These are phyloP conservation scores for Merops nubicus DNA, from an alignment of 2,113 vertebrate genomes.

Conservation along the genomic window DNA sequence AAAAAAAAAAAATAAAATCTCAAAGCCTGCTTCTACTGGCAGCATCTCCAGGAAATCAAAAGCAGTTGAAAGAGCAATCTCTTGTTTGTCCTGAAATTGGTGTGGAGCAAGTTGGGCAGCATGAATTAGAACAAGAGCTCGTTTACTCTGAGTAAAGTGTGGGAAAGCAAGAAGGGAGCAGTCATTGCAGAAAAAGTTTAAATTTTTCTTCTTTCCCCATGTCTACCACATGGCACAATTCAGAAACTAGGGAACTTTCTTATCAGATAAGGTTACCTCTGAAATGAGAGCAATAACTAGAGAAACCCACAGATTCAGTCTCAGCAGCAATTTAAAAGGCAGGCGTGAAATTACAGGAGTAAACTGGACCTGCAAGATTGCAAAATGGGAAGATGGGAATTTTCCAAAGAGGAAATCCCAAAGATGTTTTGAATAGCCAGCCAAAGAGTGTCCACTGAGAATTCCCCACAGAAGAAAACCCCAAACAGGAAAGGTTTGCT, in stretches of 20 bases:
- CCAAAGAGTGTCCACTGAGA: neutral
- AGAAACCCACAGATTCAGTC: neutral
- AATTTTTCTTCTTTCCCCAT: neutral
- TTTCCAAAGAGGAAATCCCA: constrained; percentile 48
- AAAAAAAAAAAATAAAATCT: neutral
- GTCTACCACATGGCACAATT: neutral
- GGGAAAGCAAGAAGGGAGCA: constrained; percentile 32
- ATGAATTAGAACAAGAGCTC: constrained; percentile 36
- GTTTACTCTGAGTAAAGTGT: constrained; percentile 7
- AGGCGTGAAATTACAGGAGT: neutral
- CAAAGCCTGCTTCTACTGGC: neutral
- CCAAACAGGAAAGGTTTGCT: constrained; percentile 2
- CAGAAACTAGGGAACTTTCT: constrained; percentile 23
- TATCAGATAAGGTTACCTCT: constrained; percentile 21
- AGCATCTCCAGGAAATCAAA: constrained; percentile 31
- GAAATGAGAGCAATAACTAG: constrained; percentile 4
- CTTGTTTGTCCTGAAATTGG: constrained; percentile 41
- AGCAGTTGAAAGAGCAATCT: constrained; percentile 32
- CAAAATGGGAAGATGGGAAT: constrained; percentile 5
- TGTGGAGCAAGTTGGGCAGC: constrained; percentile 37
- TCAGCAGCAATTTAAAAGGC: constrained; percentile 15
- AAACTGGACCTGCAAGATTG: neutral
- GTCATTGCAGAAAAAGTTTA: neutral
- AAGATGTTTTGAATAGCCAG: constrained; percentile 1
- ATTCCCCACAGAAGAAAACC: constrained; percentile 13